phyloP scores from a whole-genome alignment of 2,797 vertebrate species.

The Pangasius larnaudii region DNA sequence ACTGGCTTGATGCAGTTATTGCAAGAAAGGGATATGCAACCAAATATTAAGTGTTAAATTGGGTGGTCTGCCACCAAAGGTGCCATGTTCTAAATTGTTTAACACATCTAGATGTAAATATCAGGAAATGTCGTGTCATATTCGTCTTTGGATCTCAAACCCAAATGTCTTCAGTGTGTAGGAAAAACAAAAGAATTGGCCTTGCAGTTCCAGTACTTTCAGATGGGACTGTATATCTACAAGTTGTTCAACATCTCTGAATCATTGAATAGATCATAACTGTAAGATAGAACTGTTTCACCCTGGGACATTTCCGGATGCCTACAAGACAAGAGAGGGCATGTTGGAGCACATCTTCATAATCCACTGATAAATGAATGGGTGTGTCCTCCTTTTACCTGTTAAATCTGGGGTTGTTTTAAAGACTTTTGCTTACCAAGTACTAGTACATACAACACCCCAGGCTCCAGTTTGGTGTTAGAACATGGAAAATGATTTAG shows the following conservation, averaged over 20 bases:
- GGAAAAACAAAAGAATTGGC: not conserved
- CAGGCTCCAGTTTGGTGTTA: not conserved
- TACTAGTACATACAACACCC: not conserved
- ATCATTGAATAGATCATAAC: not conserved
- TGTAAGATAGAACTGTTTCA: not conserved
- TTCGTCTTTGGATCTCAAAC: not conserved
- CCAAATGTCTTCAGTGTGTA: not conserved
- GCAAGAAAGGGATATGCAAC: not conserved
- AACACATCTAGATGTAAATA: not conserved
- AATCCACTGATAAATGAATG: not conserved
- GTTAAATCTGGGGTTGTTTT: conserved; percentile 31
- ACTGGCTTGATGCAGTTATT: not conserved
- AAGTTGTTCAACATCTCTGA: not conserved
- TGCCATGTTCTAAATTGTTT: not conserved
- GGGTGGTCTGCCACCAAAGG: not conserved
- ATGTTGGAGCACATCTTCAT: conserved; percentile 20
- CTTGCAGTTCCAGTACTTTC: no score
- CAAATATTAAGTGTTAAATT: not conserved
- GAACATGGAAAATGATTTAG: conserved; percentile 33
- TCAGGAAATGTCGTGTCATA: not conserved
- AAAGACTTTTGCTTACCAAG: conserved; percentile 13
- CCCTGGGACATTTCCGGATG: not conserved
- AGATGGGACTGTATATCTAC: no score
- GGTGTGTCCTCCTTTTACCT: conserved; percentile 23
- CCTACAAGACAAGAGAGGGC: conserved; percentile 21